phyloP scores from a whole-genome alignment of 2,888 invertebrate species.

The Heliothis peltigera region DNA sequence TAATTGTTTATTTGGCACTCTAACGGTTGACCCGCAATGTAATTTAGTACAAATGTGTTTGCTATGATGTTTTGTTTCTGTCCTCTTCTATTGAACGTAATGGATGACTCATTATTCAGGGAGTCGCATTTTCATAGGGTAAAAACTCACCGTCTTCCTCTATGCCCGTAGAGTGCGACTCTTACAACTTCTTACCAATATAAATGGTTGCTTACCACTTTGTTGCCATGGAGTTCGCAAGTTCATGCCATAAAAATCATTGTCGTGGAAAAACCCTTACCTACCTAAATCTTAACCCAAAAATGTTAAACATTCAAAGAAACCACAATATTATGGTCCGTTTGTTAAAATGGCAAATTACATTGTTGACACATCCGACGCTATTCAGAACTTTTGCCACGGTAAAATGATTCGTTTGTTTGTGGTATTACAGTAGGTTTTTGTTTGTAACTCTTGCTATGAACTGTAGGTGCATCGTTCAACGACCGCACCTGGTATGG shows the following conservation, averaged over 20 bases:
- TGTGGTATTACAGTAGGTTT: slow-evolving; percentile 30
- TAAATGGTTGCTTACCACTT: neutral
- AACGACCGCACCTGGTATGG: slow-evolving; percentile 52
- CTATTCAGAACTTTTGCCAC: slow-evolving; percentile 5
- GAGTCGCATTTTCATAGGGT: neutral
- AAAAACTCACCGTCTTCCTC: too few species aligned
- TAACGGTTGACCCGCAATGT: slow-evolving; percentile 66
- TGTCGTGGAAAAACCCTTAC: neutral
- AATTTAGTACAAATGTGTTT: slow-evolving; percentile 42
- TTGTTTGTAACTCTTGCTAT: slow-evolving; percentile 22
- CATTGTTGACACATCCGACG: slow-evolving; percentile 29
- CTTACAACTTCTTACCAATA: too few species aligned
- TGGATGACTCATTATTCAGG: neutral
- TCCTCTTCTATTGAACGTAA: slow-evolving; percentile 4
- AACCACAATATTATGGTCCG: slow-evolving; percentile 9
- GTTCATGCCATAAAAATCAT: neutral
- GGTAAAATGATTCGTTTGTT: slow-evolving; percentile 36
- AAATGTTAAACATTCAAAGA: slow-evolving; percentile 11
- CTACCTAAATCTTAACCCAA: slow-evolving; percentile 1
- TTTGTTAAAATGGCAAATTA: slow-evolving; percentile 23
- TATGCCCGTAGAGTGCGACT: too few species aligned
- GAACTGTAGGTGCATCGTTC: slow-evolving; percentile 48
- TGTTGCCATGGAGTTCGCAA: too few species aligned
- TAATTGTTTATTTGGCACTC: slow-evolving; percentile 61
- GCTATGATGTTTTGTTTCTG: neutral